Evolutionary conservation across 2,113 vertebrate genomes (phyloP).

Genomic region (Phaethornis superciliosus): DNA sequence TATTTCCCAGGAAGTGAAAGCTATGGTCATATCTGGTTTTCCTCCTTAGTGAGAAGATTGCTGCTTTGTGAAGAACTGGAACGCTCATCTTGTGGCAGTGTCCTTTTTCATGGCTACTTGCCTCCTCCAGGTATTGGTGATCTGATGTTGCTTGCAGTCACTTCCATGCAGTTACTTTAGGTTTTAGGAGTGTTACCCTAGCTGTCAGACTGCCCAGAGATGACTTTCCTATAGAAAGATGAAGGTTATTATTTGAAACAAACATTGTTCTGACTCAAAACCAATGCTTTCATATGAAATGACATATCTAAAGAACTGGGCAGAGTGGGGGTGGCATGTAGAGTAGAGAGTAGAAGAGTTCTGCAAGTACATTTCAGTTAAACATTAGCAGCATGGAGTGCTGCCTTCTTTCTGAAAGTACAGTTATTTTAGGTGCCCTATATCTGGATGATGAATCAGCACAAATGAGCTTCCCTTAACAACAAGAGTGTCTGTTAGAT

Average conservation of each 20-base stretch:
- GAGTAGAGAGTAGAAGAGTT: neutral
- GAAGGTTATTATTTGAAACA: neutral
- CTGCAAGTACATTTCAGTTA: neutral
- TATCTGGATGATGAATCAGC: neutral
- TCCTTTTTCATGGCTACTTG: constrained; percentile 96
- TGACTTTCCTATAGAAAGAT: neutral
- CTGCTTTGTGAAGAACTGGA: constrained; percentile 96
- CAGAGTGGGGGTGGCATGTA: neutral
- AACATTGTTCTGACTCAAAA: neutral
- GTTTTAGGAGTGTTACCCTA: neutral
- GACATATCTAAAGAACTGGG: neutral
- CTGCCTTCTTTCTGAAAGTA: neutral
- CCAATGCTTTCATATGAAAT: neutral
- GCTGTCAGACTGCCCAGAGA: neutral
- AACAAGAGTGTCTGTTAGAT: neutral
- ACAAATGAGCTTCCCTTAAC: neutral
- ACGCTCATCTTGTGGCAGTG: constrained; percentile 95
- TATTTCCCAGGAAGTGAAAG: neutral
- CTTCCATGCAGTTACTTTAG: neutral
- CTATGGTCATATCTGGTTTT: neutral
- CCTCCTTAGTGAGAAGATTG: constrained; percentile 85
- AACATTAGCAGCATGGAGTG: neutral
- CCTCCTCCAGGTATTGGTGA: constrained; percentile 87
- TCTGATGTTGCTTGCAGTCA: neutral
- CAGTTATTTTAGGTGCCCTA: neutral